Conservation (phyloP, 2,888 invertebrate genomes). For the Nomada fucata region DNA sequence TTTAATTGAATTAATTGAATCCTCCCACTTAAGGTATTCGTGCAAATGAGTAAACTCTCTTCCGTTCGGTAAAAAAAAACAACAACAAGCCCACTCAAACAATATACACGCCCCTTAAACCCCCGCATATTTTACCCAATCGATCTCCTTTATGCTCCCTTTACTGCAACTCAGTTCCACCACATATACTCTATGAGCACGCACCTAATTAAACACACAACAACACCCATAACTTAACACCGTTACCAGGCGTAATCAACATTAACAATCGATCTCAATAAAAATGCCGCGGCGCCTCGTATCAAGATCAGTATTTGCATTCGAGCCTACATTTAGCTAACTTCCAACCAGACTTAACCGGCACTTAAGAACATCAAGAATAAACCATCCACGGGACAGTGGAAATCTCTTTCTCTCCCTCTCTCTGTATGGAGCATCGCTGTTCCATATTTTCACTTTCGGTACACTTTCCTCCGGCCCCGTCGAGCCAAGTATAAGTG, state of each 20-base stretch:
- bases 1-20: too few relatives aligned
- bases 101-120: too few relatives aligned
- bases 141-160: constrained; percentile 5
- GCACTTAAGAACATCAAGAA: not conserved
- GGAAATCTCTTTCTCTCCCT: too few relatives aligned
- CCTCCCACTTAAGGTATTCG: too few relatives aligned
- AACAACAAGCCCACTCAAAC: too few relatives aligned
- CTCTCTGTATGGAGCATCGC: not conserved
- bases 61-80: too few relatives aligned
- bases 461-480: constrained; percentile 36
- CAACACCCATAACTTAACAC: not conserved
- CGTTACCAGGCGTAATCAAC: not conserved
- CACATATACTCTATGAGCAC: not conserved
- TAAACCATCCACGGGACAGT: too few relatives aligned
- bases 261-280: not conserved
- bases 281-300: too few relatives aligned
- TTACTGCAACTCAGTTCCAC: not conserved
- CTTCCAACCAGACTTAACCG: too few relatives aligned
- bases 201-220: not conserved
- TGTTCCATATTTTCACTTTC: constrained; percentile 50
- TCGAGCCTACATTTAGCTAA: not conserved
- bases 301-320: not conserved
- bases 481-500: constrained; percentile 11
- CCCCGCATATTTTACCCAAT: not conserved
- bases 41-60: too few relatives aligned